Evolutionary conservation across 2,888 invertebrate genomes (phyloP).

Genomic region (Drosophila colorata): DNA sequence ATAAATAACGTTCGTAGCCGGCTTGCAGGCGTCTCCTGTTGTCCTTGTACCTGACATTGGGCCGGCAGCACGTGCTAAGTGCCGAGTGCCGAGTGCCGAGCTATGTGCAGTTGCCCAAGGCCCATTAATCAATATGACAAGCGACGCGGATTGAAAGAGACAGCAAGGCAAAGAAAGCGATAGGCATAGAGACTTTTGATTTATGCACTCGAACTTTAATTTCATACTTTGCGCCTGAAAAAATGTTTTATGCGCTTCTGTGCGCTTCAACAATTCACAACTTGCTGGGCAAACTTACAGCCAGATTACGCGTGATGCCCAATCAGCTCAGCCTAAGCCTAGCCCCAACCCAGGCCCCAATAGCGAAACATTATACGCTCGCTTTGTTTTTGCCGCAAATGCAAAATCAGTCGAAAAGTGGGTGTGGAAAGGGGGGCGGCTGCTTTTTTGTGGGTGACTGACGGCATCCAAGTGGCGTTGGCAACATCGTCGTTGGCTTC

Average conservation of each 20-base stretch:
- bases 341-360: conserved; percentile 3
- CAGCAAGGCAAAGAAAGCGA: neutral
- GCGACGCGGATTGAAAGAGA: conserved; percentile 16
- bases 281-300: conserved; percentile 44
- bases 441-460: conserved; percentile 64
- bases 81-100: conserved; percentile 74
- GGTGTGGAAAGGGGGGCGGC: conserved; percentile 6
- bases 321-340: conserved; percentile 43
- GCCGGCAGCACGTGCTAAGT: conserved; percentile 77
- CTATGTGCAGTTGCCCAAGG: conserved; percentile 54
- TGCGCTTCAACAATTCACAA: conserved; percentile 60
- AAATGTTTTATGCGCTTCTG: conserved; percentile 8
- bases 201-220: conserved; percentile 73
- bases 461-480: conserved; percentile 63
- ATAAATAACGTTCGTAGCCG: conserved; percentile 68
- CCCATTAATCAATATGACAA: conserved; percentile 71
- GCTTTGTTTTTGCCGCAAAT: conserved; percentile 65
- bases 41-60: conserved; percentile 65
- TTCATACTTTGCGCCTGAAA: conserved; percentile 32
- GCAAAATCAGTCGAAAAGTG: conserved; percentile 47
- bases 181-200: conserved; percentile 43
- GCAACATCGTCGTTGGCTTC: conserved; percentile 48
- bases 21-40: conserved; percentile 14
- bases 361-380: conserved; percentile 60
- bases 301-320: conserved; percentile 35